Percentiles rank a stretch among this genome's conserved stretches.
phyloP scores from a whole-genome alignment of 2,797 vertebrate genomes.

The Trematomus bernacchii region DNA sequence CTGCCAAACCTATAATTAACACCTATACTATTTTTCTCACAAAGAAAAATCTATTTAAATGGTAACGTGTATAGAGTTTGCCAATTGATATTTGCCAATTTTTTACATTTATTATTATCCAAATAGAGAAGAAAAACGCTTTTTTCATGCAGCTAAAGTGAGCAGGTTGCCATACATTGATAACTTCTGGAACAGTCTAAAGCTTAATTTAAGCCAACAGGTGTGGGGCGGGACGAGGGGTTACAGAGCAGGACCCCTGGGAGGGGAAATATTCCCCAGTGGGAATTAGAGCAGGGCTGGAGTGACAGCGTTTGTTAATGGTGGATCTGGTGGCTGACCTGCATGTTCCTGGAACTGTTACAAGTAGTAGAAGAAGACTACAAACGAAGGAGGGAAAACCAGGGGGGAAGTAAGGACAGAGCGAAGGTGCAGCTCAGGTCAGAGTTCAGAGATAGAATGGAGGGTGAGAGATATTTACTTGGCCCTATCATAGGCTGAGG shows the following conservation, averaged over 20 bases:
- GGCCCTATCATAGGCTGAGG: slow-evolving; percentile 8
- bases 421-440: slow-evolving; percentile 7
- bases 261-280: slow-evolving; percentile 37
- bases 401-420: neutral
- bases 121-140: no score
- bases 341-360: neutral
- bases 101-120: no score
- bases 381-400: neutral
- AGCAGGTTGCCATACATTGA: neutral
- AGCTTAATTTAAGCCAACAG: slow-evolving; percentile 58
- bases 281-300: slow-evolving; percentile 57
- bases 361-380: neutral
- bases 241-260: slow-evolving; percentile 21
- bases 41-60: neutral
- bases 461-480: neutral
- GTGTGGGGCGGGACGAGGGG: slow-evolving; percentile 37
- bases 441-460: slow-evolving; percentile 4
- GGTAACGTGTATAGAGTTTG: neutral
- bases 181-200: neutral
- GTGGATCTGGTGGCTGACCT: neutral
- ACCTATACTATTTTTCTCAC: no score
- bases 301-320: slow-evolving; percentile 5
- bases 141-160: neutral
- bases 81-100: no score
- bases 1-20: neutral